phyloP scores from a whole-genome alignment of 2,797 vertebrate species.

The Iguana delicatissima region DNA sequence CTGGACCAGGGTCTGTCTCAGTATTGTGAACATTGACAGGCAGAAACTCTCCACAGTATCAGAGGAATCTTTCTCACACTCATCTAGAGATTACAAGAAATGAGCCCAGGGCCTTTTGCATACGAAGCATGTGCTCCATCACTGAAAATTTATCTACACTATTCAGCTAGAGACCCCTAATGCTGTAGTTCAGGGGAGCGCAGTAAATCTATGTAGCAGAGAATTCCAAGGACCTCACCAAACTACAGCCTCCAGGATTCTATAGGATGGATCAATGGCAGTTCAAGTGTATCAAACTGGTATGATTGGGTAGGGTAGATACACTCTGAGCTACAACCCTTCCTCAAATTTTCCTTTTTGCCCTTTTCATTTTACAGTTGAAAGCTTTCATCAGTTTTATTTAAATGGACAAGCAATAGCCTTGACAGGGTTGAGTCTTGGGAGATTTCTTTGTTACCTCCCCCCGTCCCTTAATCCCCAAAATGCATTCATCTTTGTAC shows the following conservation, averaged over 20 bases:
- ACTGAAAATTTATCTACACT: no score
- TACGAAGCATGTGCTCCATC: neutral
- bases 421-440: neutral
- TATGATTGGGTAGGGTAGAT: no score
- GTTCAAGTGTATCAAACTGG: no score
- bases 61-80: neutral
- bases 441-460: neutral
- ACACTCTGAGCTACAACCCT: neutral
- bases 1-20: no score
- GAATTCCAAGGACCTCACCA: no score
- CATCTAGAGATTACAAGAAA: neutral
- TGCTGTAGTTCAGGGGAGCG: neutral
- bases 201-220: neutral
- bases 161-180: no score
- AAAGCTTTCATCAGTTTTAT: neutral
- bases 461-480: no score
- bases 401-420: neutral
- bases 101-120: neutral
- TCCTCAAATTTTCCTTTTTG: neutral
- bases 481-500: no score
- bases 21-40: no score
- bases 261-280: no score
- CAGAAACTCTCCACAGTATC: no score
- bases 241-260: no score
- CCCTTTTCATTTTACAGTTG: neutral